Evolutionary conservation across 2,888 invertebrate species (phyloP).

Genomic region (Julus scandinavius): DNA sequence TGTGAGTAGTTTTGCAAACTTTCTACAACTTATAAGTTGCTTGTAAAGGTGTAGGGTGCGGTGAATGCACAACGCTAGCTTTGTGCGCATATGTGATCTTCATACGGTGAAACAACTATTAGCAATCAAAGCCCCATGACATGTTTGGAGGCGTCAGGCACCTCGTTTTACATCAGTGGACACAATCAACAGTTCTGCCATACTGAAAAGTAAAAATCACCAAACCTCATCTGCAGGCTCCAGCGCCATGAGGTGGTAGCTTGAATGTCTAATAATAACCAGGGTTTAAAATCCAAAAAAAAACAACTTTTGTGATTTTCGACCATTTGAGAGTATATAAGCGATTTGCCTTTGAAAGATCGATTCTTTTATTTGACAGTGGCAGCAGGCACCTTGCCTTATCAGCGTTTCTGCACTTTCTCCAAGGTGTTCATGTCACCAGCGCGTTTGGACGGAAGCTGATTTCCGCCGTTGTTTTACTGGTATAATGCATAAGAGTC

Average conservation of each 20-base stretch:
- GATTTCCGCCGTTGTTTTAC: background rate
- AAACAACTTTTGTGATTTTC: background rate
- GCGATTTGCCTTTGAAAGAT: background rate
- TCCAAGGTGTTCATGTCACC: background rate
- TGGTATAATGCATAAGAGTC: background rate
- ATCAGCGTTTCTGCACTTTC: constrained; percentile 4
- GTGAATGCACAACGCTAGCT: no score
- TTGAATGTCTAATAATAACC: background rate
- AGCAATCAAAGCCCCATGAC: no score
- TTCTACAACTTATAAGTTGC: no score
- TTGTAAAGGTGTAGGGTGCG: no score
- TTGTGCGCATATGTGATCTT: no score
- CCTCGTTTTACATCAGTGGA: no score
- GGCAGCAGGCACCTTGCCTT: background rate
- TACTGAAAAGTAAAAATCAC: background rate
- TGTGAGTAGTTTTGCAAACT: no score
- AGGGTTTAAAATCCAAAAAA: background rate
- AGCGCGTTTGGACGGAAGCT: background rate
- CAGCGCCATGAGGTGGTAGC: background rate
- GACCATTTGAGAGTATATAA: background rate
- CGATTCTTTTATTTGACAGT: background rate
- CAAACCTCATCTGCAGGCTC: background rate
- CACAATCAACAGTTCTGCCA: no score
- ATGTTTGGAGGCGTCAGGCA: no score
- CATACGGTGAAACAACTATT: no score